Percentiles rank a stretch among this genome's conserved stretches.
phyloP scores from a whole-genome alignment of 1,140 invertebrate species.

The Aphaenogaster rudis region DNA sequence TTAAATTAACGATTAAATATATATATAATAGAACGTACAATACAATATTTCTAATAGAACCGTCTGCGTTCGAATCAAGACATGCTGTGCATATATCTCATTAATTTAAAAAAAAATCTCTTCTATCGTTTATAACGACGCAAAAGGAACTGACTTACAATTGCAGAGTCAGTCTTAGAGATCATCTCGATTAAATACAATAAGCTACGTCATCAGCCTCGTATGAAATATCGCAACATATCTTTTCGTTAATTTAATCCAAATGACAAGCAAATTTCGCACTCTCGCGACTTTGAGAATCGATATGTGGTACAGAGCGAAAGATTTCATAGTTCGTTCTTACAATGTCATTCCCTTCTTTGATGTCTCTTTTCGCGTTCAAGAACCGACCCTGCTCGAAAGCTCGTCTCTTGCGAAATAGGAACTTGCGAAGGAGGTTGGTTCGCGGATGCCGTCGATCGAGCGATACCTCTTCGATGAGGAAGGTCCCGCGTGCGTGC shows the following conservation, averaged over 20 bases:
- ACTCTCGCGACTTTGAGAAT: neutral
- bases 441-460: constrained; percentile 5
- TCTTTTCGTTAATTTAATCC: neutral
- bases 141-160: constrained; percentile 30
- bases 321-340: neutral
- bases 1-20: constrained; percentile 39
- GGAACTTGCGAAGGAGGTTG: constrained; percentile 32
- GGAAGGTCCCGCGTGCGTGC: neutral
- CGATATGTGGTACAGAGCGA: neutral
- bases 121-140: neutral
- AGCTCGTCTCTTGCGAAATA: constrained; percentile 16
- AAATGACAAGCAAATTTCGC: neutral
- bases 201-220: neutral
- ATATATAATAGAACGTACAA: neutral
- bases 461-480: constrained; percentile 37
- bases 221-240: constrained; percentile 1
- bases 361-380: neutral
- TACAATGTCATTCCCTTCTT: neutral
- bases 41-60: neutral
- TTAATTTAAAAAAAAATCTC: neutral
- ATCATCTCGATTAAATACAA: neutral
- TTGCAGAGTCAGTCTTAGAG: constrained; percentile 6
- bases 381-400: neutral
- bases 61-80: neutral
- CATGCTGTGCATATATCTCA: neutral